Conservation (phyloP, 2,888 invertebrate species). For the Siphlonurus alternatus region DNA sequence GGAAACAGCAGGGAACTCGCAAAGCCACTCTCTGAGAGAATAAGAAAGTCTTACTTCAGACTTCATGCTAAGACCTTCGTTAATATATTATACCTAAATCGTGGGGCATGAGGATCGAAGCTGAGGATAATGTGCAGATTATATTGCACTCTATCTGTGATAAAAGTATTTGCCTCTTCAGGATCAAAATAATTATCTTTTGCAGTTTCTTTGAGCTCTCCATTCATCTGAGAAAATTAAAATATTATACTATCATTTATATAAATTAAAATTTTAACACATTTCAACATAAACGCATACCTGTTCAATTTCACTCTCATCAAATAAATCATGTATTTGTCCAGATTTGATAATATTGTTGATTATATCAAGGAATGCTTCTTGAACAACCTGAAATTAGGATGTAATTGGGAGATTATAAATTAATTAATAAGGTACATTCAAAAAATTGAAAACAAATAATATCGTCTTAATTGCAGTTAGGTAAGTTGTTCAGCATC, state of each 20-base stretch:
- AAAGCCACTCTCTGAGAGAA: conserved; percentile 52
- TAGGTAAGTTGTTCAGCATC: too few species aligned
- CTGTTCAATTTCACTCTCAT: conserved; percentile 76
- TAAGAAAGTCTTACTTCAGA: conserved; percentile 7
- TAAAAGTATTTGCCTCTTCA: conserved; percentile 54
- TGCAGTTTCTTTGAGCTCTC: neutral
- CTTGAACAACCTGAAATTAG: conserved; percentile 43
- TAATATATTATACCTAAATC: conserved; percentile 33
- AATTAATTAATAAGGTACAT: neutral
- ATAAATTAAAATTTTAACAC: neutral
- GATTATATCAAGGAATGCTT: conserved; percentile 71
- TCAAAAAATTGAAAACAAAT: neutral
- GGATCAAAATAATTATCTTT: conserved; percentile 13
- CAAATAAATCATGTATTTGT: conserved; percentile 75
- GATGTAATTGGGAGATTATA: conserved; percentile 1
- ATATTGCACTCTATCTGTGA: conserved; percentile 56
- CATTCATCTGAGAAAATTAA: neutral
- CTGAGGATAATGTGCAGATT: conserved; percentile 69
- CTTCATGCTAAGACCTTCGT: conserved; percentile 1
- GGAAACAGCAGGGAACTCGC: conserved; percentile 75
- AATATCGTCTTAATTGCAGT: too few species aligned
- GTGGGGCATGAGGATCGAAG: conserved; percentile 78
- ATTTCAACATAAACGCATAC: conserved; percentile 29
- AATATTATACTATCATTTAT: neutral
- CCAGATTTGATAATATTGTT: conserved; percentile 79